Evolutionary conservation across 1,140 invertebrate genomes (phyloP).

Genomic region (Drosophila ironensis): DNA sequence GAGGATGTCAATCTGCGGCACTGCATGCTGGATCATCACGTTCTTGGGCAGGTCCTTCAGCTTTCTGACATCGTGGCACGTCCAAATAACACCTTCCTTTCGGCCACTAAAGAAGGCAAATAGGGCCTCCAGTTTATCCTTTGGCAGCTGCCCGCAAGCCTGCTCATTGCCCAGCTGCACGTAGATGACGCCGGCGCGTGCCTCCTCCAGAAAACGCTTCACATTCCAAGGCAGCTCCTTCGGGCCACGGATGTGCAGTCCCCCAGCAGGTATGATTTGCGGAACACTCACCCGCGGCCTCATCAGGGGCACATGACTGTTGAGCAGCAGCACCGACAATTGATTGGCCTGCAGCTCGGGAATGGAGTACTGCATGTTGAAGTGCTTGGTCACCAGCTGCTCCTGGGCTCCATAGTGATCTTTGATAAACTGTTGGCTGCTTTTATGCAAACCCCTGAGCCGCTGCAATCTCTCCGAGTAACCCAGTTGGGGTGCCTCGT

Average conservation of each 20-base stretch:
- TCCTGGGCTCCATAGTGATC: conserved; percentile 62
- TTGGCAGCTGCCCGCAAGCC: conserved; percentile 61
- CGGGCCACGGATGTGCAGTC: conserved; percentile 71
- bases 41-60: conserved; percentile 81
- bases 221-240: conserved; percentile 81
- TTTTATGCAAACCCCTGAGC: conserved; percentile 29
- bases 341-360: conserved; percentile 83
- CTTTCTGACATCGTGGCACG: conserved; percentile 82
- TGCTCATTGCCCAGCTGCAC: conserved; percentile 83
- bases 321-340: conserved; percentile 76
- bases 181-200: conserved; percentile 83
- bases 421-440: conserved; percentile 52
- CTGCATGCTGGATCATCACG: conserved; percentile 82
- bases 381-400: conserved; percentile 62
- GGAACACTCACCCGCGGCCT: conserved; percentile 58
- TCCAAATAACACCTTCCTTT: conserved; percentile 83
- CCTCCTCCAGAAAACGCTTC: conserved; percentile 81
- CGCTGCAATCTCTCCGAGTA: conserved; percentile 51
- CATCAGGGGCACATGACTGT: conserved; percentile 76
- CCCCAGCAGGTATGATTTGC: conserved; percentile 76
- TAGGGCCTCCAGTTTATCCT: conserved; percentile 76
- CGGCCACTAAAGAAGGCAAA: conserved; percentile 80
- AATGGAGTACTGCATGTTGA: conserved; percentile 71
- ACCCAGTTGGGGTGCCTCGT: conserved; percentile 15
- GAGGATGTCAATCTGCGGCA: conserved; percentile 85